Percentiles rank a stretch among this genome's conserved stretches.
These are phyloP conservation scores for Dorcus hopei DNA, from an alignment of 2,888 invertebrate genomes.

Conservation along the genomic window DNA sequence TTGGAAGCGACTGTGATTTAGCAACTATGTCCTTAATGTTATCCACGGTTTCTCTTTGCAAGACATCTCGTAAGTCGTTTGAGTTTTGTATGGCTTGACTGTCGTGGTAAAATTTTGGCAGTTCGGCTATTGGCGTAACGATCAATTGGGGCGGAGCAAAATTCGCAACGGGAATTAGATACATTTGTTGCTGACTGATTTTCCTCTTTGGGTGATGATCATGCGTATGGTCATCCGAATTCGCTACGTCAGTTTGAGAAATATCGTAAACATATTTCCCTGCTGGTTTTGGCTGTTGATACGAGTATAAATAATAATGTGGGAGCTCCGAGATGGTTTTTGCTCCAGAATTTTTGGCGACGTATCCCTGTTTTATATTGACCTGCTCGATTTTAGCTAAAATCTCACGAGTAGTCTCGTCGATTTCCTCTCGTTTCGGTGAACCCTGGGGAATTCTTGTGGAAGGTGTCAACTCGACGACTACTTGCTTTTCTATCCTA, in stretches of 20 bases:
- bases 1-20: constrained; percentile 14
- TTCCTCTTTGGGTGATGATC: constrained; percentile 43
- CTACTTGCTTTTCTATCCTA: constrained; percentile 37
- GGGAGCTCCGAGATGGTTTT: constrained; percentile 2
- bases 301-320: constrained; percentile 11
- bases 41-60: constrained; percentile 38
- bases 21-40: constrained; percentile 39
- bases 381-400: constrained; percentile 56
- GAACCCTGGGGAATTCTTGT: background rate
- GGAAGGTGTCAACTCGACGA: constrained; percentile 18
- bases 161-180: constrained; percentile 28
- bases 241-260: too few species aligned
- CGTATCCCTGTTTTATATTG: constrained; percentile 51
- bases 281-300: constrained; percentile 10
- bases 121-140: too few species aligned
- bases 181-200: constrained; percentile 44
- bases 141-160: too few species aligned
- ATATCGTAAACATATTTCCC: too few species aligned
- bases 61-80: constrained; percentile 4
- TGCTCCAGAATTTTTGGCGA: background rate
- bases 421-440: constrained; percentile 1
- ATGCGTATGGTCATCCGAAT: constrained; percentile 28
- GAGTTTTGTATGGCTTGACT: background rate
- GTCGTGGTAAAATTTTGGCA: too few species aligned
- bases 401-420: constrained; percentile 47